phyloP scores from a whole-genome alignment of 2,888 invertebrate genomes.

The Sphecodes monilicornis region DNA sequence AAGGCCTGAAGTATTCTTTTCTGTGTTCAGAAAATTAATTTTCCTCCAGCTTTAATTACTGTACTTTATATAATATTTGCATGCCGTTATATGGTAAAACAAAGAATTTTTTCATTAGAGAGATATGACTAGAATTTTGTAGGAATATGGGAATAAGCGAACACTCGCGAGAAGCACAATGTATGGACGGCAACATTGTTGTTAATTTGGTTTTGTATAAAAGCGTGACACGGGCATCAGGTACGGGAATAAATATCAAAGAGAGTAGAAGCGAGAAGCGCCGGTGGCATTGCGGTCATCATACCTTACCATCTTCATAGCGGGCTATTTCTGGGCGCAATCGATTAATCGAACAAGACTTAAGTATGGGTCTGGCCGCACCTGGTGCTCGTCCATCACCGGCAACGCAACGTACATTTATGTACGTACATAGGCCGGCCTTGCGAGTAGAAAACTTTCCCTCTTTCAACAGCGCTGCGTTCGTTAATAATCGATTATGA shows the following conservation, averaged over 20 bases:
- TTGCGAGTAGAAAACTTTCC: slow-evolving; percentile 69
- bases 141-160: background rate
- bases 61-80: too few species aligned
- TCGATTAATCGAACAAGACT: slow-evolving; percentile 78
- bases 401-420: slow-evolving; percentile 67
- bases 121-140: background rate
- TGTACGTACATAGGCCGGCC: slow-evolving; percentile 62
- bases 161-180: background rate
- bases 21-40: background rate
- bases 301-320: slow-evolving; percentile 61
- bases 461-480: slow-evolving; percentile 67
- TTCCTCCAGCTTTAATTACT: background rate
- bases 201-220: slow-evolving; percentile 31
- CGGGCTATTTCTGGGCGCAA: slow-evolving; percentile 68
- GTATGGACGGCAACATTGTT: slow-evolving; percentile 18
- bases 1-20: too few species aligned
- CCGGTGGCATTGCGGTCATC: slow-evolving; percentile 57
- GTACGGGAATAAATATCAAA: slow-evolving; percentile 50
- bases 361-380: slow-evolving; percentile 72
- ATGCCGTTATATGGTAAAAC: background rate
- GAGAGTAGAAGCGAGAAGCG: slow-evolving; percentile 43
- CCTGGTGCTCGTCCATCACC: slow-evolving; percentile 76
- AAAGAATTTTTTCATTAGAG: background rate
- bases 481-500: slow-evolving; percentile 83
- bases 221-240: slow-evolving; percentile 37